Evolutionary conservation across 1,140 invertebrate species (phyloP).

Genomic region (Tetramorium alpestre): DNA sequence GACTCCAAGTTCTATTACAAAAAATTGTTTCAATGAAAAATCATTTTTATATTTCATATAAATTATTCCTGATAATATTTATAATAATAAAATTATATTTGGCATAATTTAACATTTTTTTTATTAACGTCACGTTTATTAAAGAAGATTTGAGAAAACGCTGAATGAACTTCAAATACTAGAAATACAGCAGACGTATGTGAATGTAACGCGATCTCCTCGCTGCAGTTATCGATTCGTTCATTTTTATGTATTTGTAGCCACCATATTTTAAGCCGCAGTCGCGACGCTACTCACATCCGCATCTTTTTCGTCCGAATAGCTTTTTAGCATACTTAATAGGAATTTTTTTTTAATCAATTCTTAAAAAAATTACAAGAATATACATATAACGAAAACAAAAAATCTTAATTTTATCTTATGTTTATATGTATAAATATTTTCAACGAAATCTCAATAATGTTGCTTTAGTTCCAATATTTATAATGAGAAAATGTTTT

Average conservation of each 20-base stretch:
- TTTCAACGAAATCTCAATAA: background rate
- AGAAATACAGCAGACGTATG: background rate
- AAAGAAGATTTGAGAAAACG: background rate
- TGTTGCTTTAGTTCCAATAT: background rate
- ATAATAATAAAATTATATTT: background rate
- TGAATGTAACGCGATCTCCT: background rate
- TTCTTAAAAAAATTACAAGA: background rate
- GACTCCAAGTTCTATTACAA: background rate
- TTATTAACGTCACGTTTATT: background rate
- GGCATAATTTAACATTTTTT: background rate
- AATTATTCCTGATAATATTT: conserved; percentile 16
- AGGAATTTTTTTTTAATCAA: background rate
- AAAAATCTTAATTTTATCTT: background rate
- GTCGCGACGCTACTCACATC: conserved; percentile 13
- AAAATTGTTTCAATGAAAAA: background rate
- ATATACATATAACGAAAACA: background rate
- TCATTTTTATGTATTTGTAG: conserved; percentile 42
- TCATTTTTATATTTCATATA: background rate
- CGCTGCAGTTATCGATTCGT: conserved; percentile 27
- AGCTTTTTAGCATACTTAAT: background rate
- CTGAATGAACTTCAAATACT: conserved; percentile 10
- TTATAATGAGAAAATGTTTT: background rate
- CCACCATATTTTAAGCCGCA: conserved; percentile 26
- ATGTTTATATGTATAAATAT: background rate
- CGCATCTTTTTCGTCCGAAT: background rate